Evolutionary conservation across 2,888 invertebrate species (phyloP), one percentile per base, ranked within the genome.

Genomic region (Caenorhabditis becei): DNA sequence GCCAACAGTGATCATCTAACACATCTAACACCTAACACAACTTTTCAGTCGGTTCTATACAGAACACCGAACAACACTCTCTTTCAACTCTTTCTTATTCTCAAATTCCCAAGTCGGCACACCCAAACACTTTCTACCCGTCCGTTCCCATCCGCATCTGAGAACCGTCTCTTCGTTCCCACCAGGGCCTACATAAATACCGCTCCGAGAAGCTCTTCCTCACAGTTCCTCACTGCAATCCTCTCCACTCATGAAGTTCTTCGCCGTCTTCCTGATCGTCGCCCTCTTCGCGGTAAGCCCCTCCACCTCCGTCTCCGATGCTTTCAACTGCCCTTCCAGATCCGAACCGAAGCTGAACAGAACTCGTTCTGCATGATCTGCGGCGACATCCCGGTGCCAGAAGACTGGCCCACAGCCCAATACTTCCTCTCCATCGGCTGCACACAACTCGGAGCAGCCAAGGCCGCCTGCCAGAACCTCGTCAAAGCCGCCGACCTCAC

Each of bases 401-500:
- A 56, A 8, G 20, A 28, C 7, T 72, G 72, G 72, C 11, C 28
- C 8, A 16, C 23, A 0, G 72, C 63, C 0, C 26, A 65, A 37
- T 7, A 16, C 16, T 23, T 56, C 8, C 49, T 72, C 18, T 20
- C 0, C 11, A 14, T 11, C 1, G 72, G 47, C 16, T 72, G 72
- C 20, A 14, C n/a, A 0, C 0, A 10, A 1, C 32, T 54, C 4
- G 63, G 47, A 26, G 24, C 28, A 0, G 59, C 59, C 2, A 20
- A 59, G 41, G 8, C 37, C 3, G 1, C 54, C 5, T 71, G 71
- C 47, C 16, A n/a, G 3, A 35, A 32, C n/a, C 44, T 71, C 44
- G 62, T 71, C 14, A 44, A 44, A 7, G 54, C 41, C 7, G 62
- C 62, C n/a, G 71, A 71, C 54, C 35, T 71, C 20, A 63, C 44